Evolutionary conservation across 2,113 vertebrate species (phyloP), one percentile per base, ranked within the genome.

Genomic region (Passer montanus): DNA sequence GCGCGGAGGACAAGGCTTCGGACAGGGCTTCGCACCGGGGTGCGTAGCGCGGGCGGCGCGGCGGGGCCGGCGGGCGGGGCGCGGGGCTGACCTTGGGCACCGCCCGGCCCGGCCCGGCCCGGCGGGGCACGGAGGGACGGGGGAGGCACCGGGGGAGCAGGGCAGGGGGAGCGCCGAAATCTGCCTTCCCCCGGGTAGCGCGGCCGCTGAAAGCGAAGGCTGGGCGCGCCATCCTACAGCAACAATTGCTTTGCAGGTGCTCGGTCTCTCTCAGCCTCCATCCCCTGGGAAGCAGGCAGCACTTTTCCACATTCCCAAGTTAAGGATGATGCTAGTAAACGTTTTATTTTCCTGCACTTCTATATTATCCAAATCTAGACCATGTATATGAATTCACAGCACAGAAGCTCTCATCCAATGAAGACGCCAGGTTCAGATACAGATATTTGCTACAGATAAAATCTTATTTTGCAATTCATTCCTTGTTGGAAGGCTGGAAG

Each of bases 191-290:
- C 20, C 1, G 44, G 24, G 39, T 3, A 41, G 46, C 33, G 30
- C 13, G 55, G 31, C 53, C 31, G 26, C 0, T 2, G 60, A 2
- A 6, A 17, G 66, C 1, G 11, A 10, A 11, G 52, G 59, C 52
- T 44, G 46, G 28, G 64, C 11, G 13, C 11, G 53, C 77, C 3
- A 5, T 4, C 60, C 37, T 24, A 3, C 56, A 91, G 94, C 93
- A 94, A 93, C 93, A 80, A 94, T 80, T 90, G 94, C 90, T 55
- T 13, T 56, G 89, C 69, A 47, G 93, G 35, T 30, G 87, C 87
- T 79, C 16, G 31, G 58, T n/a, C 30, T 53, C 53, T 41, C 11
- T 52, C 41, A 81, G 80, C 46, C 53, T 30, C 84, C 33, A 3
- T 53, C 60, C 79, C 23, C 31, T 2, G 49, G 50, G 63, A 55